Base-by-base conservation (phyloP, 2,888 invertebrate species). In the Abrostola tripartita region DNA sequence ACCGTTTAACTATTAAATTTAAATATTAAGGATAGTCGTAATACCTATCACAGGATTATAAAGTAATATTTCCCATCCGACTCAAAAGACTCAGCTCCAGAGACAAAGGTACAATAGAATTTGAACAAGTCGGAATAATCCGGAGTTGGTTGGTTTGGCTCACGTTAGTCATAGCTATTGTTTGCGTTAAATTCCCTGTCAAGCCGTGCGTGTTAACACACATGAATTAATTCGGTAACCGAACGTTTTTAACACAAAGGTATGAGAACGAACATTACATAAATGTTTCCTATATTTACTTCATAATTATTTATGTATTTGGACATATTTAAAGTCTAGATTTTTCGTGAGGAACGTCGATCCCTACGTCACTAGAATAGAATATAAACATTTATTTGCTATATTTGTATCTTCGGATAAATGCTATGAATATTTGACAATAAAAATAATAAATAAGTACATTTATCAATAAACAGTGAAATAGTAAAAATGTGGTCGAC, bases 61-160 rank as follows among this genome's bases (percentile, higher is more conserved):
- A 57, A 52, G 9, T 51, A 64, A 51, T 58, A 58, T 51, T 41
- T 37, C 40, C 36, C 40, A n/a, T 37, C 11, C 14, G 41, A 47
- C 47, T 9, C 37, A 44, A 49, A 55, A 37, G 35, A 52, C 9
- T 57, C 40, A 5, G 41, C 61, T 41, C 40, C 57, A 54, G 40
- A 37, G 58, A 65, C 65, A 56, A 71, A 68, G 37, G 58, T 55
- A 72, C 74, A 72, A 72, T 74, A 65, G 70, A 69, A 55, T 61
- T 12, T n/a, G 5, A 49, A 58, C 55, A 52, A 74, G 74, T 69
- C 41, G 40, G 40, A 61, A 69, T 72, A 72, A 72, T 74, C 74
- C 70, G 61, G 41, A 24, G 5, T 47, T 35, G n/a, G n/a, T n/a
- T n/a, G n/a, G n/a, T n/a, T n/a, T n/a, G 55, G 69, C 65, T 73